Evolutionary conservation across 2,888 invertebrate species (phyloP), one percentile per base, ranked within the genome.

Genomic region (Ichneumon xanthorius): DNA sequence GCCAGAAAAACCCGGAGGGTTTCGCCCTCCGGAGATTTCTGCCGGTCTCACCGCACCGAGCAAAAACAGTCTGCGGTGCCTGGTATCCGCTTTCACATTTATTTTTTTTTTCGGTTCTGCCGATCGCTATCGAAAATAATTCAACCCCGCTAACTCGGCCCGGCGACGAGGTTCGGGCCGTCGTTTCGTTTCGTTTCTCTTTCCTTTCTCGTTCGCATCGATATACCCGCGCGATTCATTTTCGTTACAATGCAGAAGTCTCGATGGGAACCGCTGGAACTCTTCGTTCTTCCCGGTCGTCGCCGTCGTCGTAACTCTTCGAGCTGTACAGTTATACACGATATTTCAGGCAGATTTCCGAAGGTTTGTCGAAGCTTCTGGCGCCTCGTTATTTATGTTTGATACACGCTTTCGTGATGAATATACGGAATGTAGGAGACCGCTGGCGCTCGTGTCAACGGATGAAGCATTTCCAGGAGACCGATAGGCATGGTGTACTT

Each of bases 1-100:
- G 81, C 78, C 37, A 65, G 58, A 67, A 67, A 53, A 77, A 70
- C 50, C 55, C 53, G 50, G 61, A 79, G 61, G 72, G 37, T 78
- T 84, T 81, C 61, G 65, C 84, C 81, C 84, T 81, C 68, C 73
- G 33, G 84, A 84, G 73, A 72, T 80, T 80, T 67, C 63, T 58
- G 73, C 73, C n/a, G 80, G 11, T 68, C 58, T 81, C 73, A 70
- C 81, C 77, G 76, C 67, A 75, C 53, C 26, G 48, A 37, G 73
- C 63, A 78, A 78, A 80, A 84, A 81, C 30, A 19, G 70, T 76
- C 40, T 9, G 40, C 48, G 22, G 16, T 22, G 40, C 67, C 65
- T 11, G 22, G 71, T 50, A 45, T 82, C 50, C 63, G 71, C 58
- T 76, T 55, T 55, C 26, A 22, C 67, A 45, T 80, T 72, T 45